Base-by-base conservation (phyloP, 2,113 vertebrate species). In the Xiphophorus couchianus region DNA sequence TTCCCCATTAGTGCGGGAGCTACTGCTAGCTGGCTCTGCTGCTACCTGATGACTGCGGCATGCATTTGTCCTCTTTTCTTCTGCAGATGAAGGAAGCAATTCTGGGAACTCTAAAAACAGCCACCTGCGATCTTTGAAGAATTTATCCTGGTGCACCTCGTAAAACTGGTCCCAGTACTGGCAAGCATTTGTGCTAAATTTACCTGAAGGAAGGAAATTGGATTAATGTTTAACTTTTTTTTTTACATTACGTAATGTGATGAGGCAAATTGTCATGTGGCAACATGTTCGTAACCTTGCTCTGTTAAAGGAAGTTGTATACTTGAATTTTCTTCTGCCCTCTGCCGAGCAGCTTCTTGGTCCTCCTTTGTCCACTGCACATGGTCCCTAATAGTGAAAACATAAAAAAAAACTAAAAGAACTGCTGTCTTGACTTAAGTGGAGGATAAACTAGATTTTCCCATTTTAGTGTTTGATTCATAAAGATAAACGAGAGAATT, bases 51-150 rank as follows among this genome's bases (percentile, higher is more conserved):
- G 72, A 75, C 7, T 12, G 4, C 39, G 66, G 71, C 62, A 6
- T 28, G 3, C 17, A 62, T 69, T 72, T 73, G 69, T 74, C 27
- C 5, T 62, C 37, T 54, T 62, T 39, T 9, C 69, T 62, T 78
- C 72, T 68, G 64, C 61, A 39, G 61, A 62, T 8, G 75, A 74
- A 44, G 94, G 89, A 85, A 97, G 94, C 85, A 99, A 94, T 92
- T 99, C 97, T 83, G 97, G 96, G 85, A 98, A 99, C 83, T 99
- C 97, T 71, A 94, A 90, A 88, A 97, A 95, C 48, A 98, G 92
- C 97, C 97, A 99, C 70, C 93, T 96, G n/a, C 96, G 96, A 93
- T 98, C 94, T 93, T 96, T 98, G 90, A 98, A 99, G 92, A 99
- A 98, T 74, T 96, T 97, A 90, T 93, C 92, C 86, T 95, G 96